These are phyloP conservation scores for Glyptemys insculpta DNA, from an alignment of 2,797 vertebrate genomes.

Conservation along the genomic window DNA sequence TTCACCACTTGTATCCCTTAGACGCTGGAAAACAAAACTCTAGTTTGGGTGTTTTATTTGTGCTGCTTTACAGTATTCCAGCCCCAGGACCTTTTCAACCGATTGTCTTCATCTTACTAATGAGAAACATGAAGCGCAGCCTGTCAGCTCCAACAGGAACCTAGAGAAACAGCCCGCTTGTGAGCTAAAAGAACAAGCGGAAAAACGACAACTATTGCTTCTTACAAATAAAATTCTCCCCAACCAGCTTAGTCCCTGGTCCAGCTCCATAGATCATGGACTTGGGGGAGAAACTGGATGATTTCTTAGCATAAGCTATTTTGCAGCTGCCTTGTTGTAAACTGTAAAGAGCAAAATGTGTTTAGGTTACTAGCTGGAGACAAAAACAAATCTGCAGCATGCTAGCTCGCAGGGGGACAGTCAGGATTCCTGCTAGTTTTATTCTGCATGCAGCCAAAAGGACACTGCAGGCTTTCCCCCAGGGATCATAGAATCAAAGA, in stretches of 20 bases:
- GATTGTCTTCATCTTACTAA: not conserved
- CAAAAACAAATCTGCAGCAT: not conserved
- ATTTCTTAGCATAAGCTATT: constrained; percentile 13
- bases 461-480: not conserved
- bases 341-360: not conserved
- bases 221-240: not conserved
- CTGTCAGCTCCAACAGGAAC: not conserved
- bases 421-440: not conserved
- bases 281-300: not conserved
- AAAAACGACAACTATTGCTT: constrained; percentile 22
- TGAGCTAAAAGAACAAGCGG: not conserved
- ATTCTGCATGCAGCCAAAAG: not conserved
- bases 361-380: not conserved
- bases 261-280: not conserved
- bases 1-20: not conserved
- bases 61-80: not conserved
- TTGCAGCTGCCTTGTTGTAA: constrained; percentile 5
- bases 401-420: not conserved
- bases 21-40: not conserved
- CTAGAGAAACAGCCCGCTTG: not conserved
- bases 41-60: not conserved
- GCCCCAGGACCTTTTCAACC: not conserved
- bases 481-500: rapidly evolving
- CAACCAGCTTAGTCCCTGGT: not conserved
- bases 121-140: not conserved